Conservation (phyloP, 2,888 invertebrate genomes). For the Gortyna flavago region DNA sequence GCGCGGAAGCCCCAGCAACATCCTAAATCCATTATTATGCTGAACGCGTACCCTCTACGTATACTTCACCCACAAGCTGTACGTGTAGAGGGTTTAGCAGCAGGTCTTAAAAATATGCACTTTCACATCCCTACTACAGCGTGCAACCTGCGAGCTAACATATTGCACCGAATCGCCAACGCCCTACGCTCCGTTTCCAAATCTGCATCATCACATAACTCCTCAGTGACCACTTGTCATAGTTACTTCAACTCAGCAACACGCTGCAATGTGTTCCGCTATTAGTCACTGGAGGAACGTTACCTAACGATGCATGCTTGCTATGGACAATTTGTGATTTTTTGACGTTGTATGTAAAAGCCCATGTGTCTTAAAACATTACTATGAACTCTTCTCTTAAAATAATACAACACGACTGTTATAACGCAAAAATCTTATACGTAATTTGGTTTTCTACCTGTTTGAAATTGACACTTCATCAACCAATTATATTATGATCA, state of each 20-base stretch:
- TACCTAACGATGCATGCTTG: background rate
- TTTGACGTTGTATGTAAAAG: background rate
- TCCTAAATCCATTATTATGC: background rate
- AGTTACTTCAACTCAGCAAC: background rate
- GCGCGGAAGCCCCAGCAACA: background rate
- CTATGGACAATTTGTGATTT: background rate
- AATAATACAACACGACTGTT: background rate
- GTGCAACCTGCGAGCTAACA: background rate
- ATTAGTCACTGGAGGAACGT: background rate
- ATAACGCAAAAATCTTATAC: constrained; percentile 4
- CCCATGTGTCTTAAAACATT: background rate
- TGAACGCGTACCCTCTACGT: background rate
- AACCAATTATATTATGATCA: constrained; percentile 61
- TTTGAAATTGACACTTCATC: constrained; percentile 49
- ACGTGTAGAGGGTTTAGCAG: background rate
- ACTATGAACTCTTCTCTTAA: background rate
- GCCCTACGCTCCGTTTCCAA: background rate
- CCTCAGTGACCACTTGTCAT: background rate
- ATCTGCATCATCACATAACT: background rate
- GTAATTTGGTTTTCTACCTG: constrained; percentile 34
- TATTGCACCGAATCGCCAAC: background rate
- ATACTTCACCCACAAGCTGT: background rate
- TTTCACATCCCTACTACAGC: background rate
- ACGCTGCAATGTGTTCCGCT: background rate
- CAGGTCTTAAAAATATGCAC: background rate